A percentile compares a stretch with the other conserved stretches of the same genome.
phyloP scores from a whole-genome alignment of 2,797 vertebrate genomes.

The Cacajao melanocephalus region DNA sequence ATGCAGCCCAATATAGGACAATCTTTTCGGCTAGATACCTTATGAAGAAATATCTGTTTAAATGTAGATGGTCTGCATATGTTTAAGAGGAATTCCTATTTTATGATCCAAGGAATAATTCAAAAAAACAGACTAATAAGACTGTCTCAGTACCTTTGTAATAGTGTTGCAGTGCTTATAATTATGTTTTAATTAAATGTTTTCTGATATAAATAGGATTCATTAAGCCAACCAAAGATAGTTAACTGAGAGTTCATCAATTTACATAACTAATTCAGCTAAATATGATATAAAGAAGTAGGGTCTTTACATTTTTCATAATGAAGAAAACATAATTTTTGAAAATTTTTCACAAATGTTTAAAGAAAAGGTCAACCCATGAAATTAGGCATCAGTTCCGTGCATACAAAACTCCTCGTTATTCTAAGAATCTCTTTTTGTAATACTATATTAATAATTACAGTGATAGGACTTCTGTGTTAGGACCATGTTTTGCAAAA shows the following conservation, averaged over 20 bases:
- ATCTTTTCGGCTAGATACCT: neutral
- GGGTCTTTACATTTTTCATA: conserved; percentile 37
- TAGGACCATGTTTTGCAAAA: neutral
- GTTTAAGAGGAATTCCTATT: neutral
- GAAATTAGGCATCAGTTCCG: neutral
- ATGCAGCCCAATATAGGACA: fast-evolving
- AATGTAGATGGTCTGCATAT: neutral
- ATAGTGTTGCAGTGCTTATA: conserved; percentile 17
- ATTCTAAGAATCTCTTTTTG: neutral
- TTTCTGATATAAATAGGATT: conserved; percentile 59
- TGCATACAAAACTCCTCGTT: neutral
- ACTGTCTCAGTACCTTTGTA: conserved; percentile 25
- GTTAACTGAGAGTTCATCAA: conserved; percentile 43
- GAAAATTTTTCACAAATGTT: neutral
- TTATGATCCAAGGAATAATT: conserved; percentile 17
- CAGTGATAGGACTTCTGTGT: neutral
- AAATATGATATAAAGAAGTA: neutral
- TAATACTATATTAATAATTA: conserved; percentile 14
- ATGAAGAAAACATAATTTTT: conserved; percentile 17
- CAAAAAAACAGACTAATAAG: neutral
- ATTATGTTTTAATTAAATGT: conserved; percentile 67
- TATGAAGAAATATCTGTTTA: neutral
- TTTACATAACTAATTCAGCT: neutral
- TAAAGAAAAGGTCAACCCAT: neutral
- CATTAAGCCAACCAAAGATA: conserved; percentile 30